A percentile compares a stretch with the other conserved stretches of the same genome.
Evolutionary conservation across 1,140 invertebrate genomes (phyloP).

Genomic region (Penaeus vannamei): DNA sequence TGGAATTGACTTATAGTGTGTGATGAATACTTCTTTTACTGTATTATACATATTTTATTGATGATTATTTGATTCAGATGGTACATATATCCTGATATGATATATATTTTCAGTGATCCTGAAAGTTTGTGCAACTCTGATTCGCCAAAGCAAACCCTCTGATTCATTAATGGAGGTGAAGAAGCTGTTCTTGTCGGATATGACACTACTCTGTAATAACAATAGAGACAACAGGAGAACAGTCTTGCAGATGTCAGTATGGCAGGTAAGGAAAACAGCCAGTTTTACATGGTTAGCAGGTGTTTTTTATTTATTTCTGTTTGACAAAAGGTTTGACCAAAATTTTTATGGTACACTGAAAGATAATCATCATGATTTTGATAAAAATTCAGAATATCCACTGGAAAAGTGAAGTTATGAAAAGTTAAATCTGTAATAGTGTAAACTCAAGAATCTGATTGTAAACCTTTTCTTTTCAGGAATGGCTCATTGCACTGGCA

Average conservation of each 20-base stretch:
- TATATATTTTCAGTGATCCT: slow-evolving; percentile 86
- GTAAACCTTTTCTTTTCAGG: slow-evolving; percentile 74
- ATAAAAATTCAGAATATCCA: neutral
- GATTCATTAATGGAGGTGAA: slow-evolving; percentile 94
- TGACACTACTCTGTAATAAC: slow-evolving; percentile 97
- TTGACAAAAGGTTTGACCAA: too few species aligned
- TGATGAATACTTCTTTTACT: too few species aligned
- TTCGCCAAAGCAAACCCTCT: slow-evolving; percentile 95
- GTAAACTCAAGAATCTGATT: neutral
- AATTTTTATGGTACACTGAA: neutral
- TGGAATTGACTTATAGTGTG: too few species aligned
- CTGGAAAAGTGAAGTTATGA: neutral
- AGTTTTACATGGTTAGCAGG: neutral
- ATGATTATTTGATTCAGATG: neutral
- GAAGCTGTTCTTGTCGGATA: slow-evolving; percentile 96
- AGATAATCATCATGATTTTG: neutral
- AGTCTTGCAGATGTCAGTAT: slow-evolving; percentile 99
- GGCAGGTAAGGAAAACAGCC: slow-evolving; percentile 82
- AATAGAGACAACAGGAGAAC: slow-evolving; percentile 97
- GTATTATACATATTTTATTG: neutral
- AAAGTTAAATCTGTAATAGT: neutral
- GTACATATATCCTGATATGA: neutral
- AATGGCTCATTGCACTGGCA: slow-evolving; percentile 99
- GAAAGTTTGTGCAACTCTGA: slow-evolving; percentile 97
- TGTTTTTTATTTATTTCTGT: too few species aligned